Evolutionary conservation across 2,888 invertebrate genomes (phyloP), one percentile per base, ranked within the genome.

Genomic region (Branchipolynoe longqiensis): DNA sequence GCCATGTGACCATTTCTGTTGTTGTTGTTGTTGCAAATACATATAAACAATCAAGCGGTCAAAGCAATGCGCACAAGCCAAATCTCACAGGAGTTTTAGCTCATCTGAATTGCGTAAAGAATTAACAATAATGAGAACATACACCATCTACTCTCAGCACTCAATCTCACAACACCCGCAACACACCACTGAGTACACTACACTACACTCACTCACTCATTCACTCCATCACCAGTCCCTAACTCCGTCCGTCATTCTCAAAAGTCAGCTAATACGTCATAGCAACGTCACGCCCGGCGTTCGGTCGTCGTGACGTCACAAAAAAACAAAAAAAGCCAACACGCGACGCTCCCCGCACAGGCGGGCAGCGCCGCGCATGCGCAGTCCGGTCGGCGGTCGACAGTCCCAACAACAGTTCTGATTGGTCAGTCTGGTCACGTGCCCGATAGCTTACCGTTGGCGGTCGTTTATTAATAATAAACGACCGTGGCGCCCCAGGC

Each of bases 381-480:
- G n/a, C n/a, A n/a, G n/a, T n/a, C n/a, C n/a, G n/a, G n/a, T n/a
- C n/a, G n/a, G n/a, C n/a, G n/a, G n/a, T n/a, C n/a, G n/a, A n/a
- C n/a, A n/a, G n/a, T n/a, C n/a, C 62, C 62, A 62, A 62, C 31
- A 28, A 2, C n/a, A 8, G 48, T 48, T 18, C 8, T 48, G 38
- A 69, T 31, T 38, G 18, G 69, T 69, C 69, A 33, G 33, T 12
- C 22, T 69, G 4, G 69, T 69, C 69, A 69, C 69, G n/a, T 69
- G 69, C 69, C 36, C 69, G 38, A 69, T 69, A 22, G n/a, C 69
- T 69, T 69, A 69, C 69, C 69, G 69, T 69, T 69, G 33, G n/a
- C 33, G 69, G 69, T 69, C 69, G 33, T 62, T 62, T 14, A 31
- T 31, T 31, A 62, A 48, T 48, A 31, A 62, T 31, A 31, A 62